Conservation (phyloP, 2,113 vertebrate genomes). For the Electrona antarctica region DNA sequence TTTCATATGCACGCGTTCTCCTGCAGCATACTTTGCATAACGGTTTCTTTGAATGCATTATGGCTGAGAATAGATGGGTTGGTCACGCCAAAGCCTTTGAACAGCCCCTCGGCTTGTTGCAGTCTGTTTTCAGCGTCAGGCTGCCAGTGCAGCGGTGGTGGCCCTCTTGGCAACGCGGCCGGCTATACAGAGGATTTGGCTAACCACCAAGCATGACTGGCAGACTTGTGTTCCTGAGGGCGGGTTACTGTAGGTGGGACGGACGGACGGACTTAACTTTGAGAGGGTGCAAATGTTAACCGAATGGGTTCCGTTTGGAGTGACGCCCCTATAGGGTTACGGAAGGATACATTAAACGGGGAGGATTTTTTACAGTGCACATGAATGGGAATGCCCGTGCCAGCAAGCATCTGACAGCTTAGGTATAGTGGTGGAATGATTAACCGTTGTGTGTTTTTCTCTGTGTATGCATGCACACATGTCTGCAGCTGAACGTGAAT, state of each 20-base stretch:
- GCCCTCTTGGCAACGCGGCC: slow-evolving; percentile 44
- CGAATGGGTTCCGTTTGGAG: no score
- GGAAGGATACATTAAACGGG: no score
- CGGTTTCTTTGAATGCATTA: neutral
- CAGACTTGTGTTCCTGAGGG: slow-evolving; percentile 56
- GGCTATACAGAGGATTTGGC: slow-evolving; percentile 51
- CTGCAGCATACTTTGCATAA: neutral
- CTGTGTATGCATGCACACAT: no score
- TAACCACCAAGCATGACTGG: slow-evolving; percentile 41
- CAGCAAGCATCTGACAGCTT: slow-evolving; percentile 42
- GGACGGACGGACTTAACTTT: slow-evolving; percentile 9
- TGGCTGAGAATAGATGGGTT: slow-evolving; percentile 1
- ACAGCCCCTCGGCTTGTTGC: slow-evolving; percentile 26
- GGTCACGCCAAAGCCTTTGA: slow-evolving; percentile 24
- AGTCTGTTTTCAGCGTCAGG: slow-evolving; percentile 35
- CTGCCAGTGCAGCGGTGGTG: slow-evolving; percentile 35
- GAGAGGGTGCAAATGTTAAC: no score
- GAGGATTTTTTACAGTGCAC: slow-evolving; percentile 5
- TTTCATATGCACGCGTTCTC: neutral
- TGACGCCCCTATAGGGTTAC: no score
- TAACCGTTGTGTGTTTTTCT: neutral
- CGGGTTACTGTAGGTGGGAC: neutral
- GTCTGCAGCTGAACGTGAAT: no score
- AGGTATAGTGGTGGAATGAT: slow-evolving; percentile 31
- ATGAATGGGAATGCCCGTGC: slow-evolving; percentile 41